A percentile compares a stretch with the other conserved stretches of the same genome.
Conservation (phyloP, 2,113 vertebrate genomes). For the Bubo scandiacus region DNA sequence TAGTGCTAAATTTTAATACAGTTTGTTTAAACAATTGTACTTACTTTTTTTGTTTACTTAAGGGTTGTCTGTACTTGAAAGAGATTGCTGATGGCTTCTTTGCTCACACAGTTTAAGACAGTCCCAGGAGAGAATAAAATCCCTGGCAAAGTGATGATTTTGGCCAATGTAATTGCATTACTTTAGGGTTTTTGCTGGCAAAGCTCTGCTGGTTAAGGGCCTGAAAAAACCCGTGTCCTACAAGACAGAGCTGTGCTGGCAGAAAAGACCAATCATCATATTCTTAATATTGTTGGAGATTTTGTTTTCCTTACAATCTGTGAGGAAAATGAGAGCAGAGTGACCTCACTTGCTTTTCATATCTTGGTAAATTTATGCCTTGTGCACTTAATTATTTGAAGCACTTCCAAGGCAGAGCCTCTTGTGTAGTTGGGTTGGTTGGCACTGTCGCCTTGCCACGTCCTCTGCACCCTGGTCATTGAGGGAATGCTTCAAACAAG, state of each 20-base stretch:
- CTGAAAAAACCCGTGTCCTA: background rate
- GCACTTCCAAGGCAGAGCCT: conserved; percentile 14
- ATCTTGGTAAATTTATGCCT: conserved; percentile 13
- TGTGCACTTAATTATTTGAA: conserved; percentile 24
- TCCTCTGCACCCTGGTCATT: background rate
- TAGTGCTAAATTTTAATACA: background rate
- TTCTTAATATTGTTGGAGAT: conserved; percentile 2
- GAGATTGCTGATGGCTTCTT: background rate
- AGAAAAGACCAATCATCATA: background rate
- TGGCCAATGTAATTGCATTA: conserved; percentile 17
- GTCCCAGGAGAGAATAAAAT: conserved; percentile 5
- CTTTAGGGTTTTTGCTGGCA: conserved; percentile 5
- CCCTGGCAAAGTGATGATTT: conserved; percentile 24
- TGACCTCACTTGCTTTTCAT: conserved; percentile 42
- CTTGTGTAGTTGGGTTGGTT: background rate
- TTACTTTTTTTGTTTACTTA: background rate
- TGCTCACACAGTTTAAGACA: background rate
- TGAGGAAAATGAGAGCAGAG: conserved; percentile 4
- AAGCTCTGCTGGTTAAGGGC: background rate
- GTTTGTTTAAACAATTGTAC: background rate
- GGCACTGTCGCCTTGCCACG: rapidly evolving
- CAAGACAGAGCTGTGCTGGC: background rate
- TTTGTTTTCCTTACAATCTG: background rate
- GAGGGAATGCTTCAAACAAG: background rate
- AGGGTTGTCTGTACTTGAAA: conserved; percentile 3